Conservation (phyloP, 2,797 vertebrate species). For the Cirrhinus molitorella region DNA sequence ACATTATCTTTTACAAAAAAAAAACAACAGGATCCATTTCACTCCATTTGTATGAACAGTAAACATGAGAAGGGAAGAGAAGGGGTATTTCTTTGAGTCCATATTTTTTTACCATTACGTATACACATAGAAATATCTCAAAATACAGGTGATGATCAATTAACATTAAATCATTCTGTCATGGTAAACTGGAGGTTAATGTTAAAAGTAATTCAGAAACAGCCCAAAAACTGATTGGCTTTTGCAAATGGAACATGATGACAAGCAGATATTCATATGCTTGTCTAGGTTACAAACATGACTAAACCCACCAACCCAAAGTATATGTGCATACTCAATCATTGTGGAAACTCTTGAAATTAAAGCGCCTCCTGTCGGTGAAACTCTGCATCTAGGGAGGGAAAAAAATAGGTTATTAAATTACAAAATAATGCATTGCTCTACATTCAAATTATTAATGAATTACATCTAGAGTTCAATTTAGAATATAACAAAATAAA, state of each 20-base stretch:
- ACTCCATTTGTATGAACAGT: neutral
- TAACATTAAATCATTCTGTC: neutral
- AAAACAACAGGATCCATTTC: neutral
- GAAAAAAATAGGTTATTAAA: too few relatives aligned
- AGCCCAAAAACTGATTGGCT: neutral
- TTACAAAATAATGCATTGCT: neutral
- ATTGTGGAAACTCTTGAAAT: slow-evolving; percentile 91
- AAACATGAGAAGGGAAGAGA: too few relatives aligned
- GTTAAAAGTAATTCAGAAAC: neutral
- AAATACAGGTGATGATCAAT: too few relatives aligned
- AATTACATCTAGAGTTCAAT: neutral
- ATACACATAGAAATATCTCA: too few relatives aligned
- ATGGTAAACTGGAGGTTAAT: neutral
- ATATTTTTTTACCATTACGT: too few relatives aligned
- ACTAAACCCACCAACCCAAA: slow-evolving; percentile 52
- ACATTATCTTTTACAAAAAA: neutral
- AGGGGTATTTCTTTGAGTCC: neutral
- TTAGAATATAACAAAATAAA: neutral
- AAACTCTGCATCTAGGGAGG: slow-evolving; percentile 86
- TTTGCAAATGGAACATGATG: neutral
- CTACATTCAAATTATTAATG: neutral
- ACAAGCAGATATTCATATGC: neutral
- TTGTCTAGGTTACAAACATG: neutral
- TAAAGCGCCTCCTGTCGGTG: slow-evolving; percentile 91
- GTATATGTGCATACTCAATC: slow-evolving; percentile 76